Base-by-base conservation (phyloP, 2,888 invertebrate species). In the Drosophila paramelanica region DNA sequence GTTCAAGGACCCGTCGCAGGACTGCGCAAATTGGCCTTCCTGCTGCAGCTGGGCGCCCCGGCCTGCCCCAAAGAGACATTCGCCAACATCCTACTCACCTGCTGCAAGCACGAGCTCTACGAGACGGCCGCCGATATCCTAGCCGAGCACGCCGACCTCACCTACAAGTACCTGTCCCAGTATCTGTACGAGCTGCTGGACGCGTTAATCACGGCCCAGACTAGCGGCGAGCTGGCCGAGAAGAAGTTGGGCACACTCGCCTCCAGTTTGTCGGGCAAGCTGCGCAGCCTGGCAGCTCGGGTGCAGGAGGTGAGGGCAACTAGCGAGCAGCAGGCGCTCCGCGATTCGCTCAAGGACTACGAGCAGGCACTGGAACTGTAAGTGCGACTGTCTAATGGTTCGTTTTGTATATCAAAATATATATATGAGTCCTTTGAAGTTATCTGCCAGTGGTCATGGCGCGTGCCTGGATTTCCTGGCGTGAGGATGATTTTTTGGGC, bases 361-460 rank as follows among this genome's bases (percentile, higher is more conserved):
- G 92, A 99, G 90, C 97, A 97, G 85, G 96, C 96, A 1, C 91
- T 98, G 73, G 98, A 98, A 90, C 94, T 94, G 93, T 94, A 91
- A 88, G 92, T 64, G 14, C 1, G 13, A n/a, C 5, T 4, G n/a
- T 7, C 3, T 1, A 3, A 79, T 5, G 6, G 52, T 13, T 10
- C 8, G 3, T 10, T 8, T 11, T n/a, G 0, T 31, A 49, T 45
- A 10, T 17, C 17, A 17, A 17, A 17, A 17, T 17, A 17, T 17
- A 17, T 17, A 17, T 17, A 17, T 17, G 17, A 17, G 17, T 17
- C 27, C 46, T 49, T 77, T 68, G 61, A 77, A 95, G 98, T 82
- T 99, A 98, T 90, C 96, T 99, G 69, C 99, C 99, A 0, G 98
- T 99, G 1, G 94, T 99, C n/a, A 99, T 99, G 99, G 98, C 98